Percentiles rank a stretch among this genome's conserved stretches.
Conservation (phyloP, 2,113 vertebrate species). For the Heterochromis multidens region DNA sequence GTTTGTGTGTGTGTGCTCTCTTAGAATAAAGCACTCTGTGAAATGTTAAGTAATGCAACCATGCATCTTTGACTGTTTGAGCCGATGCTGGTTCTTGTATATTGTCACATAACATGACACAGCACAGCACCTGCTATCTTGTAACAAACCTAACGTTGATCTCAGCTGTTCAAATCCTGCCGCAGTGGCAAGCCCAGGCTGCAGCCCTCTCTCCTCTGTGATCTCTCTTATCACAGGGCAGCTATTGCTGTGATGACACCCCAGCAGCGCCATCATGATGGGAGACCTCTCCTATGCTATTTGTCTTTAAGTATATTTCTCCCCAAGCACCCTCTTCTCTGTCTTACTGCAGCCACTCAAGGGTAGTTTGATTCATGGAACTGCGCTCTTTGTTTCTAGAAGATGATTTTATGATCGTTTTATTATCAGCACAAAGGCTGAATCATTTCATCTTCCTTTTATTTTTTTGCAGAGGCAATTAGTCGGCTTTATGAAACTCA, state of each 20-base stretch:
- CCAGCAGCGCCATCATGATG: conserved; percentile 2
- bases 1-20: neutral
- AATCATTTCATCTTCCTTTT: conserved; percentile 24
- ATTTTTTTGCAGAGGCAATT: conserved; percentile 46
- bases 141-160: neutral
- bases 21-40: neutral
- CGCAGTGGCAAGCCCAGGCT: neutral
- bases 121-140: neutral
- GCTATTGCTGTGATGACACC: conserved; percentile 22
- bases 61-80: neutral
- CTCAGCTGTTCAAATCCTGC: neutral
- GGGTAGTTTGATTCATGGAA: conserved; percentile 33
- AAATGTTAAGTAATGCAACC: neutral
- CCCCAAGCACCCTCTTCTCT: conserved; percentile 17
- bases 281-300: conserved; percentile 3
- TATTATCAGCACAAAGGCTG: conserved; percentile 39
- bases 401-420: conserved; percentile 51
- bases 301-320: conserved; percentile 32
- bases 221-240: neutral
- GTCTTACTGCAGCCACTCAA: conserved; percentile 24
- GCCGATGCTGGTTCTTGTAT: neutral
- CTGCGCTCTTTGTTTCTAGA: conserved; percentile 37
- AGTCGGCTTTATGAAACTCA: conserved; percentile 42
- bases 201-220: conserved; percentile 3
- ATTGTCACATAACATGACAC: neutral